Evolutionary conservation across 1,140 invertebrate genomes (phyloP).

Genomic region (Drosophila trapezifrons): DNA sequence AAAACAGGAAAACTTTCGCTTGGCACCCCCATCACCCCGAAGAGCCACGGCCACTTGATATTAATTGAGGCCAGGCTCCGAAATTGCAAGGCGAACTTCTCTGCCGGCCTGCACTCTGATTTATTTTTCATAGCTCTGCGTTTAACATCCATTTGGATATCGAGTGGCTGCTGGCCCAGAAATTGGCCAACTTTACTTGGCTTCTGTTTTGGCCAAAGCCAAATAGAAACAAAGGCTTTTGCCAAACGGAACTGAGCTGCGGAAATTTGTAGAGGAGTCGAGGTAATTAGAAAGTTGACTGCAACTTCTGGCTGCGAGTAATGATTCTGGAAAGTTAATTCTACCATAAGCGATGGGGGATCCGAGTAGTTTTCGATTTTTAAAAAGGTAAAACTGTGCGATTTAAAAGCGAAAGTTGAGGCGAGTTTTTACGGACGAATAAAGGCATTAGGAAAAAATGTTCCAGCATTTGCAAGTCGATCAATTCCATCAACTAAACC

Average conservation of each 20-base stretch:
- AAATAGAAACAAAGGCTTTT: slow-evolving; percentile 44
- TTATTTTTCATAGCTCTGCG: slow-evolving; percentile 41
- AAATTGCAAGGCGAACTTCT: slow-evolving; percentile 30
- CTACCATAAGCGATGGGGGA: slow-evolving; percentile 12
- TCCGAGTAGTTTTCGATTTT: slow-evolving; percentile 9
- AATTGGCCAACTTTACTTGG: slow-evolving; percentile 58
- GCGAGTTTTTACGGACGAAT: not conserved
- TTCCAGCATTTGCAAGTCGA: too few species aligned
- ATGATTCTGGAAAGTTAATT: slow-evolving; percentile 34
- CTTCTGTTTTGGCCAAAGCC: slow-evolving; percentile 38
- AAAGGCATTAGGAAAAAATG: not conserved
- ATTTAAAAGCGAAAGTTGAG: slow-evolving; percentile 3
- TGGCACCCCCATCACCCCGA: too few species aligned
- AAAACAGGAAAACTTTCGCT: slow-evolving; percentile 66
- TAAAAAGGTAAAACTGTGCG: not conserved
- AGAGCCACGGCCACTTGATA: slow-evolving; percentile 35
- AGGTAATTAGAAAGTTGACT: slow-evolving; percentile 62
- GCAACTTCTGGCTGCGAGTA: slow-evolving; percentile 24
- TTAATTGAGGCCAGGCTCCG: slow-evolving; percentile 61
- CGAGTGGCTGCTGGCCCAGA: slow-evolving; percentile 52
- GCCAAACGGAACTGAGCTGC: slow-evolving; percentile 31
- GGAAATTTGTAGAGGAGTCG: slow-evolving; percentile 31
- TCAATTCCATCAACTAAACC: too few species aligned
- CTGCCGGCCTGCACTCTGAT: slow-evolving; percentile 17
- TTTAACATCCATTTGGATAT: slow-evolving; percentile 66